Evolutionary conservation across 2,888 invertebrate species (phyloP), one percentile per base, ranked within the genome.

Genomic region (Pilophorus perplexus): DNA sequence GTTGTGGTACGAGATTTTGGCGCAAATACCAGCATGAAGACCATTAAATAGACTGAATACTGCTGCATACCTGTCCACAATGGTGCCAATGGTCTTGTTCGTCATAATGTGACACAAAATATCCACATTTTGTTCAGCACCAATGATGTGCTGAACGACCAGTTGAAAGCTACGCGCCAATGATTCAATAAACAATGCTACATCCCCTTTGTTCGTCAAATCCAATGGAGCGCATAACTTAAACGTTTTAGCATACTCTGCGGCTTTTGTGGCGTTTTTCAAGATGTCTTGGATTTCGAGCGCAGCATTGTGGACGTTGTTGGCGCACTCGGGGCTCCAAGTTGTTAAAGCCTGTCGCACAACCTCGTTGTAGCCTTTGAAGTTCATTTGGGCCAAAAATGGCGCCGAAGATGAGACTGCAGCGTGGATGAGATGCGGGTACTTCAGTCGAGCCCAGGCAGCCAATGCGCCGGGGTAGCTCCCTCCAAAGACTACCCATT

Each of bases 101-200:
- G 82, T 81, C 83, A 96, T 85, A 62, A 92, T 83, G 68, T 84
- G 80, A 75, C 96, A 97, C 5, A 92, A 81, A 16, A 84, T 83
- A 75, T 90, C 88, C 22, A 96, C 89, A 2, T 93, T 92, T 6
- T 92, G 80, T 71, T 86, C 88, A n/a, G 82, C 95, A 75, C 95
- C 95, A 75, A 90, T 90, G 76, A 96, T 95, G 76, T 96, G 96
- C 74, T 97, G 96, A 0, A 96, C 94, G 40, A 95, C 83, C 40
- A 86, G 92, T 60, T 93, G 94, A 77, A 96, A 91, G 77, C 90
- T 89, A 44, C 87, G 85, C 0, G 93, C 89, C 42, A 96, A 77
- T n/a, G 83, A 84, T 75, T 86, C 87, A 76, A 86, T 92, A 65
- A 97, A 85, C 75, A 87, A 93, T 1, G 87, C 81, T 12, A 93